phyloP scores from a whole-genome alignment of 2,888 invertebrate species.

The Tineola bisselliella region DNA sequence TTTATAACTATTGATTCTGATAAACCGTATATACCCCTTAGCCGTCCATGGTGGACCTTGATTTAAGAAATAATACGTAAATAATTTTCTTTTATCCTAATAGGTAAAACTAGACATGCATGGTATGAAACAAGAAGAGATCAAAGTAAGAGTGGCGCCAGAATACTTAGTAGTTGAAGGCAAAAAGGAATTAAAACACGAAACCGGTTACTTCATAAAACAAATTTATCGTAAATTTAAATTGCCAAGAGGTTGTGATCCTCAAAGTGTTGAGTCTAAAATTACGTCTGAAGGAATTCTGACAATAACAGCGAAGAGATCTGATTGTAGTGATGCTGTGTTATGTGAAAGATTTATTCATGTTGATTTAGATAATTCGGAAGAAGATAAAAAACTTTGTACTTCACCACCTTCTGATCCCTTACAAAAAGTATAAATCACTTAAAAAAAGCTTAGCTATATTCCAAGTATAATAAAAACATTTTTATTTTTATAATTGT shows the following conservation, averaged over 20 bases:
- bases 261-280: conserved; percentile 30
- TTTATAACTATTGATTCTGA: too few relatives aligned
- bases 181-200: conserved; percentile 41
- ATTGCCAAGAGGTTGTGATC: conserved; percentile 39
- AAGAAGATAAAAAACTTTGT: too few relatives aligned
- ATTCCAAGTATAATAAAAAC: too few relatives aligned
- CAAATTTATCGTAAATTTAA: conserved; percentile 46
- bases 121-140: conserved; percentile 39
- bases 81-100: too few relatives aligned
- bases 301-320: conserved; percentile 37
- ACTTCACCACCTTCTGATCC: too few relatives aligned
- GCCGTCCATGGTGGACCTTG: too few relatives aligned
- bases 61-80: too few relatives aligned
- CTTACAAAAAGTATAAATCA: too few relatives aligned
- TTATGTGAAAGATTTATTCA: conserved; percentile 33
- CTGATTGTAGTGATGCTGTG: conserved; percentile 23
- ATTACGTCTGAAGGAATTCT: conserved; percentile 38
- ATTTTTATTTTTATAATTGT: too few relatives aligned
- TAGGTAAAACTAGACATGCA: conserved; percentile 30
- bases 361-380: too few relatives aligned
- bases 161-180: conserved; percentile 51
- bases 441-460: too few relatives aligned
- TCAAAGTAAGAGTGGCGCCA: conserved; percentile 40
- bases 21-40: too few relatives aligned
- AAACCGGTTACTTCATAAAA: conserved; percentile 32